These are phyloP conservation scores for Acanthochromis polyacanthus DNA, from an alignment of 2,113 vertebrate genomes.

Conservation along the genomic window DNA sequence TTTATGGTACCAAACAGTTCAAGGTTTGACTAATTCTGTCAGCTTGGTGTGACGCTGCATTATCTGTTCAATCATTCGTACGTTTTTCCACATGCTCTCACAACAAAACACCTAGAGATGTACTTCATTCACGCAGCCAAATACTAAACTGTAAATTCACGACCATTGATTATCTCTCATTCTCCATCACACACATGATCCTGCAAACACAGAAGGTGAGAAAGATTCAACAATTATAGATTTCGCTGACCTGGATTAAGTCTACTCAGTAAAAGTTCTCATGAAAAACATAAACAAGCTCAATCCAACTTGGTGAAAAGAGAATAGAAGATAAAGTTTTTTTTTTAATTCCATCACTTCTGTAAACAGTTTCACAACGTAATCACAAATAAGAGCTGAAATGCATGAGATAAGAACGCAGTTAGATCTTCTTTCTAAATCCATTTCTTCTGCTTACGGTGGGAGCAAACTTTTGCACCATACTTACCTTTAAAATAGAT, in stretches of 20 bases:
- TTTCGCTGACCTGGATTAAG: constrained; percentile 16
- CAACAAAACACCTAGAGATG: neutral
- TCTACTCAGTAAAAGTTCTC: neutral
- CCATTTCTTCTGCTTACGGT: too few species aligned
- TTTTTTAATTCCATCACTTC: neutral
- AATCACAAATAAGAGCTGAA: too few species aligned
- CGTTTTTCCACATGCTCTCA: neutral
- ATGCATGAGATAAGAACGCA: too few species aligned
- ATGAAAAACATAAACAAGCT: neutral
- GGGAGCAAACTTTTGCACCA: too few species aligned
- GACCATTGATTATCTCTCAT: neutral
- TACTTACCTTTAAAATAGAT: constrained; percentile 33
- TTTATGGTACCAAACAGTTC: too few species aligned
- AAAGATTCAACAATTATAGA: neutral
- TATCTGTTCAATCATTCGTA: neutral
- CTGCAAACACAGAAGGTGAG: neutral
- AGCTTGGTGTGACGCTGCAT: constrained; percentile 1
- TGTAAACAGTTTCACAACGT: too few species aligned
- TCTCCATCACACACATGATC: constrained; percentile 2
- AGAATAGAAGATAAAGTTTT: neutral
- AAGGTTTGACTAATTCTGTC: neutral
- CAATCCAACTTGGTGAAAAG: constrained; percentile 2
- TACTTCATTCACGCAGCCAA: neutral
- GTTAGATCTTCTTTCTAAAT: neutral
- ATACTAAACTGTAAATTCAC: neutral